phyloP scores from a whole-genome alignment of 2,797 vertebrate genomes.

The Thaleichthys pacificus region DNA sequence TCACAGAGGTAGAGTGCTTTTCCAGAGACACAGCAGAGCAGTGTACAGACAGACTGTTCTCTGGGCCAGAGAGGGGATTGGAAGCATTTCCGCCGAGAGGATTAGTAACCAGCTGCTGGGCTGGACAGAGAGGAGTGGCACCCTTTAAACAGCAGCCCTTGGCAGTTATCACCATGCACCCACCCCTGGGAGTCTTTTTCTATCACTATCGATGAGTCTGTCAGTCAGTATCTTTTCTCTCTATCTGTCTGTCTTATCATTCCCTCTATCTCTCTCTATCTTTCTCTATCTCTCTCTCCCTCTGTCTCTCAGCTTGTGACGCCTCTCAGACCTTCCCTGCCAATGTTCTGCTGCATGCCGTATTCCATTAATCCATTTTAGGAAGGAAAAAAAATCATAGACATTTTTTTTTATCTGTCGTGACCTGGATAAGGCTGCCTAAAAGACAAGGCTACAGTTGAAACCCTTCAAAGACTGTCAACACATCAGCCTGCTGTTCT shows the following conservation, averaged over 20 bases:
- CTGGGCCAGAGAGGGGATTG: constrained; percentile 62
- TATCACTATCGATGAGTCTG: constrained; percentile 1
- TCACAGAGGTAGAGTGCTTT: too few relatives aligned
- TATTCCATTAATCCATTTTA: constrained; percentile 71
- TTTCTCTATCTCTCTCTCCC: too few relatives aligned
- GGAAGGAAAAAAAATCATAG: too few relatives aligned
- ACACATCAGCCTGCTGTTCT: neutral
- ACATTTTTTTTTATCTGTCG: constrained; percentile 7
- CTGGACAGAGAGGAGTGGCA: constrained; percentile 54
- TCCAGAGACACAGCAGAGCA: too few relatives aligned
- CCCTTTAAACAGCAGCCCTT: constrained; percentile 41
- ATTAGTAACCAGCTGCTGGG: constrained; percentile 77
- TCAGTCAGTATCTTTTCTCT: constrained; percentile 9
- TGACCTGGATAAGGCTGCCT: constrained; percentile 50
- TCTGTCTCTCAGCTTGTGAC: constrained; percentile 9
- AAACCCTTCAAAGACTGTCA: neutral
- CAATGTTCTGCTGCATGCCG: constrained; percentile 50
- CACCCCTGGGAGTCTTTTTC: constrained; percentile 19
- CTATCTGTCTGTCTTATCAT: constrained; percentile 4
- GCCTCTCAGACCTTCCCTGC: constrained; percentile 56
- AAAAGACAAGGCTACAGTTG: constrained; percentile 22
- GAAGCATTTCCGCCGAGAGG: constrained; percentile 72
- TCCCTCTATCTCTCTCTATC: neutral
- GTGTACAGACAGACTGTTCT: constrained; percentile 47
- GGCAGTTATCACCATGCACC: constrained; percentile 34